Percentiles rank a stretch among this genome's conserved stretches.
Evolutionary conservation across 1,140 invertebrate species (phyloP).

Genomic region (Aphaenogaster rudis): DNA sequence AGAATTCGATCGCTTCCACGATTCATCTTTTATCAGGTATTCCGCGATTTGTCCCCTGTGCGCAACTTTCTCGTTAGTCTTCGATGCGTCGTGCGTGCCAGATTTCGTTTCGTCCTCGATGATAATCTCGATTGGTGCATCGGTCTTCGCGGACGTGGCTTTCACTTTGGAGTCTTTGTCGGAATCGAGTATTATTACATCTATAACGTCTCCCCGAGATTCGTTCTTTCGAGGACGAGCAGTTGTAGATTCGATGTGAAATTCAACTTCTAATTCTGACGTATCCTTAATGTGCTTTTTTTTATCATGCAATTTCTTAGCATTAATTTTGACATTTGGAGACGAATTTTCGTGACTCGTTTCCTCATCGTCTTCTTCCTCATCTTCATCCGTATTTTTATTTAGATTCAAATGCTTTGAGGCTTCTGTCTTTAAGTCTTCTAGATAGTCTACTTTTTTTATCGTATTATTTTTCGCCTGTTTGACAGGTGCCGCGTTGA

Average conservation of each 20-base stretch:
- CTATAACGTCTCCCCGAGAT: slow-evolving; percentile 8
- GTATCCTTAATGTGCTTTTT: not conserved
- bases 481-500: not conserved
- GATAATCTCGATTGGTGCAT: slow-evolving; percentile 21
- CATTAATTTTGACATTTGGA: not conserved
- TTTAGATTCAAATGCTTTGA: slow-evolving; percentile 54
- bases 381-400: not conserved
- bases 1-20: not conserved
- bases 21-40: not conserved
- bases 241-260: slow-evolving; percentile 7
- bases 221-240: not conserved
- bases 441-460: slow-evolving; percentile 17
- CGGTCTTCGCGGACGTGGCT: not conserved
- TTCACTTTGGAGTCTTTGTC: slow-evolving; percentile 11
- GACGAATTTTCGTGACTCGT: not conserved
- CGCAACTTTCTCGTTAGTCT: not conserved
- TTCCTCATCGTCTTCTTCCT: not conserved
- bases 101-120: slow-evolving; percentile 25
- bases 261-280: not conserved
- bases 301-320: not conserved
- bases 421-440: slow-evolving; percentile 59
- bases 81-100: not conserved
- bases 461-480: not conserved
- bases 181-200: slow-evolving; percentile 60
- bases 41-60: not conserved